Percentiles rank a stretch among this genome's conserved stretches.
Conservation (phyloP, 1,140 invertebrate genomes). For the Papilio polyxenes region DNA sequence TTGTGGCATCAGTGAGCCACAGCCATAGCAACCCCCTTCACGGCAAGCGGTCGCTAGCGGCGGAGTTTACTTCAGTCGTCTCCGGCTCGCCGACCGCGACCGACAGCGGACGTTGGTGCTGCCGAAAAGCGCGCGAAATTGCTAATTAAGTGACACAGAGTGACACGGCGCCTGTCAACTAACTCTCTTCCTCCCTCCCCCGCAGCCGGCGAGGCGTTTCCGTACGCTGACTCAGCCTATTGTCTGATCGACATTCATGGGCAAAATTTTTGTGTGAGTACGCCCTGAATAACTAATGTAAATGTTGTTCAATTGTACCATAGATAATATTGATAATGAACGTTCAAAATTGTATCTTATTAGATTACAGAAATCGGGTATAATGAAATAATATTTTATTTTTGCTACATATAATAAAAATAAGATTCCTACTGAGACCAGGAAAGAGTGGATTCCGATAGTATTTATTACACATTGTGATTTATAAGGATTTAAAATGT, state of each 20-base stretch:
- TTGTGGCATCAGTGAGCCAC: not conserved
- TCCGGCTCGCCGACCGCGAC: conserved; percentile 31
- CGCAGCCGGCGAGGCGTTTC: conserved; percentile 37
- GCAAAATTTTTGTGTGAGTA: conserved; percentile 66
- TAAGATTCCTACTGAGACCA: too few relatives aligned
- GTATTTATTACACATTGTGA: too few relatives aligned
- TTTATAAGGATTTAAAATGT: too few relatives aligned
- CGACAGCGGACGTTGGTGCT: conserved; percentile 4
- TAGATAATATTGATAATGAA: not conserved
- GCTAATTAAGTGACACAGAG: too few relatives aligned
- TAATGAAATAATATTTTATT: not conserved
- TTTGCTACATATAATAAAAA: too few relatives aligned
- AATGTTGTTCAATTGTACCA: not conserved
- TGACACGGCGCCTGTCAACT: not conserved
- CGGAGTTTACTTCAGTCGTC: conserved; percentile 27
- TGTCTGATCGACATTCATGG: conserved; percentile 45
- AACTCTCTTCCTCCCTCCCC: conserved; percentile 6
- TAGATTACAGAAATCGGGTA: too few relatives aligned
- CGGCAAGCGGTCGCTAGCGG: not conserved
- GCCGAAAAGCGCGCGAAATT: conserved; percentile 36
- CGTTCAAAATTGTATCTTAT: not conserved
- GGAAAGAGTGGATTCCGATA: too few relatives aligned
- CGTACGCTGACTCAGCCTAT: conserved; percentile 43
- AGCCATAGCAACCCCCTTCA: conserved; percentile 33
- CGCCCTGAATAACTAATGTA: not conserved